Evolutionary conservation across 2,113 vertebrate genomes (phyloP).

Genomic region (Odocoileus virginianus): DNA sequence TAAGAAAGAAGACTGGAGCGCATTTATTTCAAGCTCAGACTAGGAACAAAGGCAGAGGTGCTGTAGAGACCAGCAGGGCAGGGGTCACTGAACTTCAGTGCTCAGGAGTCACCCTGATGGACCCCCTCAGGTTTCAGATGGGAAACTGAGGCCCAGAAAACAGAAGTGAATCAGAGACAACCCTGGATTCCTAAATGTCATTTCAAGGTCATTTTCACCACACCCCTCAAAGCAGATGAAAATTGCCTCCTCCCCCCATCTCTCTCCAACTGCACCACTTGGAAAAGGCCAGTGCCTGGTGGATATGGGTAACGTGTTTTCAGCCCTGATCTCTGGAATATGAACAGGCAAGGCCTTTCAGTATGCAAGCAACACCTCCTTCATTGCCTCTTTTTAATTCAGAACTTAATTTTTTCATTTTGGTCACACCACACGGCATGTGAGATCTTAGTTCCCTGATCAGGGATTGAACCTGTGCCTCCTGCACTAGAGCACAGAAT

Average conservation of each 20-base stretch:
- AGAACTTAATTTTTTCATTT: background rate
- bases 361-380: background rate
- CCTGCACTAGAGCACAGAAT: background rate
- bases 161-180: background rate
- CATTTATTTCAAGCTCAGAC: background rate
- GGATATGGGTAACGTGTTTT: background rate
- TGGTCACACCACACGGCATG: background rate
- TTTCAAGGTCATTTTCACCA: background rate
- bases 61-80: background rate
- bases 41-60: background rate
- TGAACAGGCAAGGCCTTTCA: background rate
- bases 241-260: background rate
- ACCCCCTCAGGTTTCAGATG: background rate
- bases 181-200: background rate
- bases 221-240: background rate
- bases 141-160: background rate
- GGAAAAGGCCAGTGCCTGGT: background rate
- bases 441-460: background rate
- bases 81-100: background rate
- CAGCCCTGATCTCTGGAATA: background rate
- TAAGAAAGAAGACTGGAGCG: background rate
- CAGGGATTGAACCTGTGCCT: accelerated
- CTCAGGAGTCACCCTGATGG: background rate
- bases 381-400: background rate
- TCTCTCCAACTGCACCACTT: background rate